Conservation (phyloP, 2,113 vertebrate genomes). For the Lagenorhynchus albirostris region DNA sequence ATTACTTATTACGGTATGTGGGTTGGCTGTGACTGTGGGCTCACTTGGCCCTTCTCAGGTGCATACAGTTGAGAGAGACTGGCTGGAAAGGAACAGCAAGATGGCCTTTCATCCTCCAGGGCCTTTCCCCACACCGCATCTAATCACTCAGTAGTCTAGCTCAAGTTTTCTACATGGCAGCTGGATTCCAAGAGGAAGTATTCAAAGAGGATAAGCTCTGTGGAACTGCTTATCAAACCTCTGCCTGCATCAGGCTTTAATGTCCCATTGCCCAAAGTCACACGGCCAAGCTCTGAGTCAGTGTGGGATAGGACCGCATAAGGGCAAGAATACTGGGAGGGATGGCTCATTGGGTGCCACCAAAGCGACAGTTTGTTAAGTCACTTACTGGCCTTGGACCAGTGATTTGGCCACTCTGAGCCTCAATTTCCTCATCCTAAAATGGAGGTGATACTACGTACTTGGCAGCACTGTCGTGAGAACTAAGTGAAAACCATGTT, state of each 20-base stretch:
- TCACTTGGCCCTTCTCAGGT: background rate
- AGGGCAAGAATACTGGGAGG: background rate
- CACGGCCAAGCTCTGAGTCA: background rate
- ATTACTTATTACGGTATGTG: background rate
- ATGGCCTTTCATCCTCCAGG: background rate
- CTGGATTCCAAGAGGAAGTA: background rate
- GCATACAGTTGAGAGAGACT: background rate
- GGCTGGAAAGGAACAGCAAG: background rate
- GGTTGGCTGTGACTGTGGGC: background rate
- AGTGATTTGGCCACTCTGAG: background rate
- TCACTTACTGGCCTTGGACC: background rate
- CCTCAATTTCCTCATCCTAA: background rate
- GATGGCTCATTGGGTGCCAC: background rate
- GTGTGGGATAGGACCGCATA: background rate
- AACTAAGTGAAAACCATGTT: background rate
- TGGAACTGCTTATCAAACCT: background rate
- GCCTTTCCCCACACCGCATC: background rate
- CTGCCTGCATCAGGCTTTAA: background rate
- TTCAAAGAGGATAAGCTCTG: background rate
- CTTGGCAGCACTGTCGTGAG: background rate
- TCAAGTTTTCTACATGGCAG: background rate
- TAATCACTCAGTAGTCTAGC: background rate
- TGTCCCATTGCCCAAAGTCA: slow-evolving; percentile 1
- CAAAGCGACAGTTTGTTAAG: background rate
- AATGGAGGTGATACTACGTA: background rate